Conservation (phyloP, 2,113 vertebrate genomes). For the Uria lomvia region DNA sequence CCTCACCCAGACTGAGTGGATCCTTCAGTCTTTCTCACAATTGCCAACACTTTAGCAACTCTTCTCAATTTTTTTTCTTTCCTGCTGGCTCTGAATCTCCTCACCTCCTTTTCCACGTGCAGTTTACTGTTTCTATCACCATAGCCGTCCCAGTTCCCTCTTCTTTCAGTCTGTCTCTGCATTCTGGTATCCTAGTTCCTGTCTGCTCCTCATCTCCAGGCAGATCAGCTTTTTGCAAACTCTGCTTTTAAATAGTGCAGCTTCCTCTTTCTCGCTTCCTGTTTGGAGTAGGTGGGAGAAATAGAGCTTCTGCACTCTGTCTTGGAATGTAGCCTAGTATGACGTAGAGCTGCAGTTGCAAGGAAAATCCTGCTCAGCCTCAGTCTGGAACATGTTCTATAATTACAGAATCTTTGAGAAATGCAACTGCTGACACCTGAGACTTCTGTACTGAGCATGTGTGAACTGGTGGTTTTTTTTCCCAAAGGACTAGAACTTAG, state of each 20-base stretch:
- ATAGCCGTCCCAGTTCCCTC: not conserved
- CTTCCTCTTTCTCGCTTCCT: constrained; percentile 62
- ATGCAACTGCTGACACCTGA: constrained; percentile 58
- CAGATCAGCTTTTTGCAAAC: constrained; percentile 49
- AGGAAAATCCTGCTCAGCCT: constrained; percentile 63
- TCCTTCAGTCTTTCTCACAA: not conserved
- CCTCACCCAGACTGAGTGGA: not conserved
- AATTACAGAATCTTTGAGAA: constrained; percentile 56
- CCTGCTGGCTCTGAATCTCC: not conserved
- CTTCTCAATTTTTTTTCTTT: not conserved
- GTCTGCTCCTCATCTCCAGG: constrained; percentile 21
- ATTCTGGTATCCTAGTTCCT: not conserved
- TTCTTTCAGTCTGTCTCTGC: not conserved
- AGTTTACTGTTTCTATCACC: not conserved
- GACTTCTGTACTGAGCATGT: constrained; percentile 10
- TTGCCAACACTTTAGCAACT: not conserved
- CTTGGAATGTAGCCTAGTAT: constrained; percentile 44
- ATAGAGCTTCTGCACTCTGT: not conserved
- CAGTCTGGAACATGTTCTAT: constrained; percentile 34
- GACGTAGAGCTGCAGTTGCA: constrained; percentile 18
- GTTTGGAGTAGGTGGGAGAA: constrained; percentile 57
- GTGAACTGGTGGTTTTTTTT: not conserved
- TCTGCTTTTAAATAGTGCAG: constrained; percentile 47
- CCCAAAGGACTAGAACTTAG: not conserved
- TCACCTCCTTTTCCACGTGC: not conserved